These are phyloP conservation scores for Ochlodes sylvanus DNA, from an alignment of 2,888 invertebrate species.

Conservation along the genomic window DNA sequence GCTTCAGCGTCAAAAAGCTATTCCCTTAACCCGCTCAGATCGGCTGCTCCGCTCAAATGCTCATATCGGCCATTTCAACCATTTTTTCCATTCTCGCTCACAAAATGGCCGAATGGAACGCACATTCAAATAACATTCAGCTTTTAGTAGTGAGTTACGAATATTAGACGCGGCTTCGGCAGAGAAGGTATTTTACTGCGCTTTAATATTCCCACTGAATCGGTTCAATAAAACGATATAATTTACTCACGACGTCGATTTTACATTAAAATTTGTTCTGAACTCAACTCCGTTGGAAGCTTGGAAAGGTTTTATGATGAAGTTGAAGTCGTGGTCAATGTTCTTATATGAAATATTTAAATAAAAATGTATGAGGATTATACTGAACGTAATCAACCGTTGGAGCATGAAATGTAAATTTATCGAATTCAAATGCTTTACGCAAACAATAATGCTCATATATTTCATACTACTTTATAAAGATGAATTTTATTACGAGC, in stretches of 20 bases:
- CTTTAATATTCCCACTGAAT: slow-evolving; percentile 28
- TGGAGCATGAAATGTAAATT: not conserved
- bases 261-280: slow-evolving; percentile 14
- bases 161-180: slow-evolving; percentile 39
- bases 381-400: not conserved
- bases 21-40: slow-evolving; percentile 32
- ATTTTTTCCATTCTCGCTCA: slow-evolving; percentile 61
- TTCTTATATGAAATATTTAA: not conserved
- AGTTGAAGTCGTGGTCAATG: not conserved
- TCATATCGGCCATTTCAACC: slow-evolving; percentile 48
- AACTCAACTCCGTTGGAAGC: slow-evolving; percentile 4
- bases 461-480: too few relatives aligned
- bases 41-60: slow-evolving; percentile 21
- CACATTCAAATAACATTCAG: slow-evolving; percentile 73
- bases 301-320: slow-evolving; percentile 8
- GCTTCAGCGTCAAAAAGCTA: slow-evolving; percentile 27
- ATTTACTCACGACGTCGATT: slow-evolving; percentile 26
- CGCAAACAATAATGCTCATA: too few relatives aligned
- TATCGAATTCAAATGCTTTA: not conserved
- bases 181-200: slow-evolving; percentile 34
- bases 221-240: slow-evolving; percentile 34
- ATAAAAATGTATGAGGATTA: not conserved
- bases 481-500: too few relatives aligned
- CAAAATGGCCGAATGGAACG: slow-evolving; percentile 64
- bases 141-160: slow-evolving; percentile 37